Evolutionary conservation across 1,140 invertebrate species (phyloP), one percentile per base, ranked within the genome.

Genomic region (Camponotus floridanus): DNA sequence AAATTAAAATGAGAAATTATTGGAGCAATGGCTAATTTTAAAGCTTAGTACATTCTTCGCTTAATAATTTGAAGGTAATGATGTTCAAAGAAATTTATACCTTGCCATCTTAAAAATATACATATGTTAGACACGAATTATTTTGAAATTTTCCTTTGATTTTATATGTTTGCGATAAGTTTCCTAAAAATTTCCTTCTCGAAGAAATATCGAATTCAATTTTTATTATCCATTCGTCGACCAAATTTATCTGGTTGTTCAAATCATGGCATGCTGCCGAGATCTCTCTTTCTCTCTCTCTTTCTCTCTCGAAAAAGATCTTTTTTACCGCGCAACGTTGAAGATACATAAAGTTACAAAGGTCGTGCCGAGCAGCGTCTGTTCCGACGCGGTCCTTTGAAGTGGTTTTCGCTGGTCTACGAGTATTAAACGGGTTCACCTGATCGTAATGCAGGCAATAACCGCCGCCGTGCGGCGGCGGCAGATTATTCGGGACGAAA

Each of bases 401-500:
- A 89, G 88, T 86, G 88, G 88, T 86, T 88, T 88, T 61, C 71
- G 57, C 61, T 73, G 67, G 83, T 70, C 85, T 86, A 73, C 59
- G 65, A 83, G 85, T 83, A 78, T 84, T 59, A 87, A 90, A 90
- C 91, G 87, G 81, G 89, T 92, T 92, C 89, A 88, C 91, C 90
- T 92, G 91, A 93, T 93, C 88, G 87, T 87, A 91, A 91, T 85
- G 87, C 13, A 51, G 59, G 61, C 74, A 64, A 59, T 88, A 80
- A 88, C 87, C 68, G 39, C 31, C 45, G 59, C 59, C 84, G 87
- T 88, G 86, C 71, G 57, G 64, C 67, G 68, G 11, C 61, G 57
- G 88, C 88, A 76, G 85, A 86, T 80, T 80, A 91, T 89, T 92
- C 26, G 59, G 65, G 70, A 89, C 76, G 91, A 91, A 90, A 90